A percentile compares a stretch with the other conserved stretches of the same genome.
These are phyloP conservation scores for Hyalella azteca DNA, from an alignment of 2,888 invertebrate genomes.

Conservation along the genomic window DNA sequence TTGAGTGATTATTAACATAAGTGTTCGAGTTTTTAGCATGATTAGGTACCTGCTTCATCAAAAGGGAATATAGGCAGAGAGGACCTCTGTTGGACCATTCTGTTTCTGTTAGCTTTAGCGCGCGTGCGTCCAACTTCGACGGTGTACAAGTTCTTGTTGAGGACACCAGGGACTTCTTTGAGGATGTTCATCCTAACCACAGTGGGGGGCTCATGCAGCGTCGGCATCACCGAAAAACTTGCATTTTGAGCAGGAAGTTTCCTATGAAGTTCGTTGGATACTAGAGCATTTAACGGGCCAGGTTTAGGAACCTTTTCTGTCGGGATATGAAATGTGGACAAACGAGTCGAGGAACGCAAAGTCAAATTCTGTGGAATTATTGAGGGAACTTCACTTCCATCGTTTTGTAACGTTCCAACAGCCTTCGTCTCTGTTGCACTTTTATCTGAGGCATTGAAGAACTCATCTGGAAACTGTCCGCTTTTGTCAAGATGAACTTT, in stretches of 20 bases:
- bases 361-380: no score
- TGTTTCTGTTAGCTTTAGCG: not conserved
- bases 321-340: not conserved
- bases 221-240: no score
- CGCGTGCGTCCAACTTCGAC: not conserved
- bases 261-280: not conserved
- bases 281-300: not conserved
- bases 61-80: not conserved
- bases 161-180: not conserved
- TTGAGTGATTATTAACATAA: no score
- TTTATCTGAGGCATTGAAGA: not conserved
- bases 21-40: no score
- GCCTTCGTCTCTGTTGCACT: not conserved
- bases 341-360: not conserved
- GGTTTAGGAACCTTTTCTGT: not conserved
- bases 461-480: not conserved
- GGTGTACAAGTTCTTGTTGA: not conserved
- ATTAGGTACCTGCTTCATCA: not conserved
- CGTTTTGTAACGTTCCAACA: not conserved
- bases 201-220: no score
- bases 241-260: not conserved
- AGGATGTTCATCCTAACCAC: not conserved
- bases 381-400: no score
- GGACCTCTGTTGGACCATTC: not conserved
- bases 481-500: not conserved